Conservation (phyloP, 1,140 invertebrate species). For the Lanistes nyassanus region DNA sequence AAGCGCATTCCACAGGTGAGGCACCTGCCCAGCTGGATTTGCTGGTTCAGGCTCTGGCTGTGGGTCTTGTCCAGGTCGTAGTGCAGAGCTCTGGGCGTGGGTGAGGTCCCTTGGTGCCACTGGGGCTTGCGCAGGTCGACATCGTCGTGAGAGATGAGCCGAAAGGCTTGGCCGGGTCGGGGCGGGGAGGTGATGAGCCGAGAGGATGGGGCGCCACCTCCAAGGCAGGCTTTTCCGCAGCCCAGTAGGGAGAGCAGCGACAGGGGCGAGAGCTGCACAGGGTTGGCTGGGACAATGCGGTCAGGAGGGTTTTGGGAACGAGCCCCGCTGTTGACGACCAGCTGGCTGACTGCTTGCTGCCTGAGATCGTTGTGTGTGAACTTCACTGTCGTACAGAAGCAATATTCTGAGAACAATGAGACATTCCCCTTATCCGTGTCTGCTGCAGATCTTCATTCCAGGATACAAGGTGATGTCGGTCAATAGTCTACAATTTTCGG, state of each 20-base stretch:
- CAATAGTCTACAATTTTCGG: too few relatives aligned
- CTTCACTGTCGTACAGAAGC: background rate
- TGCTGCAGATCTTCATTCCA: background rate
- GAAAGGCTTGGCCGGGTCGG: background rate
- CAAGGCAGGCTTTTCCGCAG: too few relatives aligned
- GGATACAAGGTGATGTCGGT: background rate
- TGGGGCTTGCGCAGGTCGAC: background rate
- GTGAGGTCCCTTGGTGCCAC: background rate
- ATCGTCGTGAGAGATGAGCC: background rate
- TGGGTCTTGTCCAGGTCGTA: conserved; percentile 3
- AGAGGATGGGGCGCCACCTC: too few relatives aligned
- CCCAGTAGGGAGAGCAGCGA: too few relatives aligned
- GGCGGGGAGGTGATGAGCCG: background rate
- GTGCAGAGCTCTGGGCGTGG: conserved; percentile 7
- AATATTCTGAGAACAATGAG: too few relatives aligned
- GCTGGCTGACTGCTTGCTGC: background rate
- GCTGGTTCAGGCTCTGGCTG: conserved; percentile 3
- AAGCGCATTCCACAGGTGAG: conserved; percentile 26
- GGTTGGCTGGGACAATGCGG: background rate
- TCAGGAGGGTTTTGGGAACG: background rate
- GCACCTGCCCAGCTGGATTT: conserved; percentile 24
- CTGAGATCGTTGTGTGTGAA: background rate
- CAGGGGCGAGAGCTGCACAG: too few relatives aligned
- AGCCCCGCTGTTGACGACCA: background rate
- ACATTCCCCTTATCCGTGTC: background rate